Evolutionary conservation across 2,113 vertebrate species (phyloP), one percentile per base, ranked within the genome.

Genomic region (Chunga burmeisteri): DNA sequence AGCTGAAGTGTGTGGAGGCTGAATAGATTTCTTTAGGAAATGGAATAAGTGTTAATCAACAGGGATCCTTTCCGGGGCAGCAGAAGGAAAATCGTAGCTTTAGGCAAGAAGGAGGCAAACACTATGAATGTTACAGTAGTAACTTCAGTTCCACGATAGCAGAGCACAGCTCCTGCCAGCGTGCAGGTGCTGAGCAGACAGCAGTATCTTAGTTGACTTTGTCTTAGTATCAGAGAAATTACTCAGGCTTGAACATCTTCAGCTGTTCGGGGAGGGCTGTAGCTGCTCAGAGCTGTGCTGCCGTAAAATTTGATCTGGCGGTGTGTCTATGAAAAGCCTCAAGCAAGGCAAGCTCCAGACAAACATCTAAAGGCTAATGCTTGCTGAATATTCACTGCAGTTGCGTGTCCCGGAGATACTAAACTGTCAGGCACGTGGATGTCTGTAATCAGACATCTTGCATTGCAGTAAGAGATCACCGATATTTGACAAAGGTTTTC

Each of bases 21-120:
- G 81, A 96, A 94, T 95, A 90, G 90, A 86, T 62, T 80, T 82
- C 81, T 77, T 91, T 90, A 94, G 93, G 87, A 95, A 93, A 88
- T 58, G 2, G 63, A 63, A 84, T 96, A 96, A 94, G 65, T 93
- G 73, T 92, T 94, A 87, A 96, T 94, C 94, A 95, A 85, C 81
- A 58, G 62, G 74, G 53, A 91, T 85, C 91, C 73, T 93, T 95
- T 79, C 70, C 91, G 65, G 85, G 71, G 91, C 7, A 8, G 58
- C 90, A 96, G 87, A 87, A 73, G 50, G 50, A 68, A 93, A 94
- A 80, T 61, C 46, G n/a, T 90, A 73, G 93, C 90, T 96, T 87
- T 90, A 82, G 74, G 94, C 90, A 77, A 87, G 77, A 59, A 81
- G 46, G 74, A 85, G 36, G 63, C 44, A 58, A 52, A 46, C 38